Conservation (phyloP, 53 echinoderm and acorn worm species). For the Stichopus horrens region DNA sequence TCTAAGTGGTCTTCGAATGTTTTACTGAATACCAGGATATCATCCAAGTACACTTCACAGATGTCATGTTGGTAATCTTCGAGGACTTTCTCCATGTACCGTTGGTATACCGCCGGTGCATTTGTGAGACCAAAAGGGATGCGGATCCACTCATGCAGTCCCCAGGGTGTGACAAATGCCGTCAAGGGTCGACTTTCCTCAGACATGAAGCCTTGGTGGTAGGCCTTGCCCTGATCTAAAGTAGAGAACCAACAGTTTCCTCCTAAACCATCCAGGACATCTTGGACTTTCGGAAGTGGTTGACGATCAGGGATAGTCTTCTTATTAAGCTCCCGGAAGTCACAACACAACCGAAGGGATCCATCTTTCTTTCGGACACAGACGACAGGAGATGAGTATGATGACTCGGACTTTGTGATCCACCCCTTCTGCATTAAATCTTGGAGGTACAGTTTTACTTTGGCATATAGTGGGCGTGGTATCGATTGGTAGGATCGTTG, state of each 20-base stretch:
- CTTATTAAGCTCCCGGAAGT: conserved; percentile 16
- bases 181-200: conserved; percentile 38
- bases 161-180: conserved; percentile 57
- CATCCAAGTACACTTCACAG: conserved; percentile 47
- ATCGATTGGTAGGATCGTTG: background rate
- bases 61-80: conserved; percentile 18
- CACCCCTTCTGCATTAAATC: conserved; percentile 13
- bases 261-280: conserved; percentile 44
- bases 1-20: conserved; percentile 59
- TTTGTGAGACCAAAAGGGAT: conserved; percentile 66
- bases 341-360: conserved; percentile 37
- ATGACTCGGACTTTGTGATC: background rate
- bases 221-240: conserved; percentile 55
- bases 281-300: conserved; percentile 36
- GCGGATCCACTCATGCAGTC: conserved; percentile 57
- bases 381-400: conserved; percentile 18
- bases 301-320: conserved; percentile 31
- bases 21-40: conserved; percentile 53
- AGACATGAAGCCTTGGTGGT: conserved; percentile 52
- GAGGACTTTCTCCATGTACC: conserved; percentile 50
- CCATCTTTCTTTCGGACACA: conserved; percentile 55
- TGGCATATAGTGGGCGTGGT: background rate
- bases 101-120: conserved; percentile 58
- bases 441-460: background rate
- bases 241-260: conserved; percentile 41